Base-by-base conservation (phyloP, 2,113 vertebrate species). In the Pteronura brasiliensis region DNA sequence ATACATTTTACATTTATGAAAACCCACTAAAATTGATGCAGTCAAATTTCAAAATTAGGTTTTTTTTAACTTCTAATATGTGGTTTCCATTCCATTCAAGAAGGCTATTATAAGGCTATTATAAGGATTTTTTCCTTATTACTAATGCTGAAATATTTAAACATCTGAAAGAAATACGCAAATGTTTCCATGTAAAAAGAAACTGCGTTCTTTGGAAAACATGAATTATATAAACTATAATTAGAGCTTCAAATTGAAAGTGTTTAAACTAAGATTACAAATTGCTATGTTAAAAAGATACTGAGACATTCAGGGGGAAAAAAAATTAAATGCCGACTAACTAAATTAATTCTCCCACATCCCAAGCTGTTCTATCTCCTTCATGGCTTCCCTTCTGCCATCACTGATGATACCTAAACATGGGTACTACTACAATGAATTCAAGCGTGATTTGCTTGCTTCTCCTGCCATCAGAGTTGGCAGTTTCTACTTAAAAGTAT, bases 141-240 rank as follows among this genome's bases (percentile, higher is more conserved):
- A 94, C 82, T 67, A 95, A 59, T 27, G 55, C 67, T 98, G 94
- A 98, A 96, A 96, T 96, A 96, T 96, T 97, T 98, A 96, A 97
- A 97, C 95, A 96, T 96, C 93, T 97, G 96, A 98, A 95, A 90
- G 93, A 96, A 98, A 93, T 83, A 96, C 3, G 0, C 95, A 96
- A 96, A 88, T 82, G 72, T 96, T 96, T 96, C 90, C 76, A 61
- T 87, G 42, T 93, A 95, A 84, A 96, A 98, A 96, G 90, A 96
- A 95, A 94, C 44, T 72, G 59, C 11, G 1, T 87, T 97, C 94
- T 96, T 96, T 85, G 79, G 88, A 98, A 98, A 97, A 96, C 96
- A 98, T 93, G 95, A 97, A 97, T 97, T 98, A 97, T 72, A 96
- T 96, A 97, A 98, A 97, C 93, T 97, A 96, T 96, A 98, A 98